phyloP scores from a whole-genome alignment of 1,140 invertebrate species.

The Heliconius himera region DNA sequence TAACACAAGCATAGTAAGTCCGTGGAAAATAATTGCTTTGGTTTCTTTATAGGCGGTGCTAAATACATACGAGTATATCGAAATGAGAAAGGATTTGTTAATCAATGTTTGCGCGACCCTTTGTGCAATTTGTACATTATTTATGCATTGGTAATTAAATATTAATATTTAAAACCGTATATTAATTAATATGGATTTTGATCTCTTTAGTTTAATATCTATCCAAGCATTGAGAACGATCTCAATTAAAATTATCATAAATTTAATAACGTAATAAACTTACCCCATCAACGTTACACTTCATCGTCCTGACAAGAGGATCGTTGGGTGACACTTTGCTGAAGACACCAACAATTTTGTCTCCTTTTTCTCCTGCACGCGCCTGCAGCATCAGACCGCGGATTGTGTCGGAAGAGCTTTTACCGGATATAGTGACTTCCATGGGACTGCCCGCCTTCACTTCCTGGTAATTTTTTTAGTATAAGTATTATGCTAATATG shows the following conservation, averaged over 20 bases:
- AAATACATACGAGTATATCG: not conserved
- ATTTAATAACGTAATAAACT: slow-evolving; percentile 45
- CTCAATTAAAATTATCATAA: not conserved
- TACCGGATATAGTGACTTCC: slow-evolving; percentile 74
- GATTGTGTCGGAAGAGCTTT: slow-evolving; percentile 69
- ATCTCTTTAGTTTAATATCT: not conserved
- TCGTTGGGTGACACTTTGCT: slow-evolving; percentile 57
- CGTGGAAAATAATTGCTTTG: not conserved
- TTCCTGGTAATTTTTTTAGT: slow-evolving; percentile 41
- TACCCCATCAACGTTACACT: slow-evolving; percentile 75
- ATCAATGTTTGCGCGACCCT: not conserved
- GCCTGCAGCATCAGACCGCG: slow-evolving; percentile 82
- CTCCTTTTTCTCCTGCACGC: slow-evolving; percentile 67
- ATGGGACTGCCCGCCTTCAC: slow-evolving; percentile 66
- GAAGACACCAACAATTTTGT: slow-evolving; percentile 78
- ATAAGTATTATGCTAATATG: not conserved
- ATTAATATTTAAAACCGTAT: not conserved
- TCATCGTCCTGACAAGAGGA: slow-evolving; percentile 65
- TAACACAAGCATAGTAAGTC: not conserved
- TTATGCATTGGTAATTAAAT: not conserved
- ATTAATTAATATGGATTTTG: not conserved
- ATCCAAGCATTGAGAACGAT: no score
- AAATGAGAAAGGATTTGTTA: slow-evolving; percentile 10
- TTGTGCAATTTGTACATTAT: slow-evolving; percentile 10
- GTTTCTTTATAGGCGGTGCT: not conserved